Evolutionary conservation across 30 jellyfish, hydroid and myxozoan species (phyloP).

Genomic region (Aurelia coerulea): DNA sequence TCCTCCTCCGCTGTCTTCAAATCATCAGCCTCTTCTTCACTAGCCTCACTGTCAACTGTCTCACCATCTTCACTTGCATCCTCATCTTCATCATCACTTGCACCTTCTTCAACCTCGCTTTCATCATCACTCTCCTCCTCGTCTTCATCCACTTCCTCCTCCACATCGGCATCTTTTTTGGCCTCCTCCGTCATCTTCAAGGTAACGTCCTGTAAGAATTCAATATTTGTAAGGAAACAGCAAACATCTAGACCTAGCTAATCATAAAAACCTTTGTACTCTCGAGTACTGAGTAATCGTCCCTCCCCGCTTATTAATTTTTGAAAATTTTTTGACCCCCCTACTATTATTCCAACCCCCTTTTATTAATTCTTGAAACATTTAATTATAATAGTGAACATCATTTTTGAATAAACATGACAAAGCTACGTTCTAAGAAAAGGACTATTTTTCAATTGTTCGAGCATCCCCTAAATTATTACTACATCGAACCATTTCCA

Average conservation of each 20-base stretch:
- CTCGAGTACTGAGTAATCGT: no score
- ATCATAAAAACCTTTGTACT: no score
- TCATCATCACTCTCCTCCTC: slow-evolving; percentile 69
- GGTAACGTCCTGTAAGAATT: slow-evolving; percentile 70
- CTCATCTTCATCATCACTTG: slow-evolving; percentile 24
- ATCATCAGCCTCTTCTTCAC: slow-evolving; percentile 40
- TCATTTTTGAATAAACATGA: no score
- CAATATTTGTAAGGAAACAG: neutral
- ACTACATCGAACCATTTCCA: no score
- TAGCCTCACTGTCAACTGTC: slow-evolving; percentile 41
- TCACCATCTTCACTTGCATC: slow-evolving; percentile 58
- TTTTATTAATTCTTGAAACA: no score
- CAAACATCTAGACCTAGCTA: neutral
- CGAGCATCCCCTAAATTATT: no score
- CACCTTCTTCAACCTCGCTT: slow-evolving; percentile 50
- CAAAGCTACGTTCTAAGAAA: no score
- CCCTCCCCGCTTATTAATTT: no score
- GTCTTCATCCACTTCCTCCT: slow-evolving; percentile 56
- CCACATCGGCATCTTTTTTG: slow-evolving; percentile 30
- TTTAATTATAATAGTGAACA: no score
- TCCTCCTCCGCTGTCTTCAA: slow-evolving; percentile 25
- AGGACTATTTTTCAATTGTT: no score
- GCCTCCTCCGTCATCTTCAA: slow-evolving; percentile 60
- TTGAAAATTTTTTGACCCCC: no score
- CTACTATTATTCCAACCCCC: no score